Base-by-base conservation (phyloP, 2,888 invertebrate genomes). In the Lasioglossum figueresi region DNA sequence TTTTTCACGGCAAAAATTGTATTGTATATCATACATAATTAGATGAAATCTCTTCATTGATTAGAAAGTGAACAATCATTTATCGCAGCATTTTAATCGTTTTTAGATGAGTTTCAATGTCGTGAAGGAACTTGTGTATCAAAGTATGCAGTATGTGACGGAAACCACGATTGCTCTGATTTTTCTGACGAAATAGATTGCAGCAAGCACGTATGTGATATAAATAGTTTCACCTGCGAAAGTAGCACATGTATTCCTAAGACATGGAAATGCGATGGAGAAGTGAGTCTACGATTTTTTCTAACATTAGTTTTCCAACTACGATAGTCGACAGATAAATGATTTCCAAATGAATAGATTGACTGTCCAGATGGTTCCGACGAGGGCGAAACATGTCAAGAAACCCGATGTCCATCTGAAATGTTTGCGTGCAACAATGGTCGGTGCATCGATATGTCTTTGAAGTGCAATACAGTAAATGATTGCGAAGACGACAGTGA, bases 131-230 rank as follows among this genome's bases (percentile, higher is more conserved):
- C 96, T 34, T 98, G 98, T 92, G 96, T 98, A 76, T 96, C 96
- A 8, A 95, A 96, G 82, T 95, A 94, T 75, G 96, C 96, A 95
- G 96, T 97, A 71, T 98, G 98, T 93, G 97, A 99, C 93, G 96
- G 96, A 0, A 95, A 96, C n/a, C 95, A 95, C 71, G 98, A 99
- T 94, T 99, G 98, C 93, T 90, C 93, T 0, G 98, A 98, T 94
- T 95, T 95, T 19, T 97, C 97, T 0, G 98, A 98, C 91, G 98
- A 98, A 94, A 93, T 95, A 1, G 96, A 96, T 83, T 96, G 96
- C 83, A 73, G 45, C 37, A 31, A 59, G 6, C 88, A 90, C 63
- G 83, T 86, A 4, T 95, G 95, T 77, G 85, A 89, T 10, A 40
- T 75, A 2, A n/a, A 82, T 4, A 84, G 86, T 14, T 95, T 95